A percentile compares a stretch with the other conserved stretches of the same genome.
Evolutionary conservation across 2,888 invertebrate genomes (phyloP).

Genomic region (Coremacera marginata): DNA sequence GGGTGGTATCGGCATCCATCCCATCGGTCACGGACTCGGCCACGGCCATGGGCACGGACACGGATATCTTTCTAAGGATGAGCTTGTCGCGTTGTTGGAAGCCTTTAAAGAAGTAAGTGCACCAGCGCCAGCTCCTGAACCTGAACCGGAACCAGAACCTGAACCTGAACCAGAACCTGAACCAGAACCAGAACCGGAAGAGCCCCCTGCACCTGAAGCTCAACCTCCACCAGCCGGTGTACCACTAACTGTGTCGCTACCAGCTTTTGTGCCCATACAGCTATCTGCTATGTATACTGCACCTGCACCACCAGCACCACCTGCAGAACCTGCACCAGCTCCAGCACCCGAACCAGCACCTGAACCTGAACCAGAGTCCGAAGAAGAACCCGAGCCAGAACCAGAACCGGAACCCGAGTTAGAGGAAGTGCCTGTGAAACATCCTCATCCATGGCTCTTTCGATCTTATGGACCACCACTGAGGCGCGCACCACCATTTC

Average conservation of each 20-base stretch:
- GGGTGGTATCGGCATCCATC: conserved; percentile 48
- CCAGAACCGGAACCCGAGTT: conserved; percentile 24
- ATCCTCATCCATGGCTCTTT: conserved; percentile 21
- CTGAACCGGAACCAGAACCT: conserved; percentile 64
- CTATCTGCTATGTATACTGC: conserved; percentile 68
- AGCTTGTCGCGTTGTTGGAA: conserved; percentile 59
- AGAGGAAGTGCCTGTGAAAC: conserved; percentile 31
- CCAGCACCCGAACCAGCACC: conserved; percentile 43
- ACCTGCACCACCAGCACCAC: conserved; percentile 64
- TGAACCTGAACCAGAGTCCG: conserved; percentile 49
- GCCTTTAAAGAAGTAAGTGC: conserved; percentile 58
- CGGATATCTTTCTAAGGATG: conserved; percentile 60
- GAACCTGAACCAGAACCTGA: conserved; percentile 70
- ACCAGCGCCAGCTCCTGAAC: conserved; percentile 57
- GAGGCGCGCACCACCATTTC: conserved; percentile 9
- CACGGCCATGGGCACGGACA: conserved; percentile 51
- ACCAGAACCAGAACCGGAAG: conserved; percentile 66
- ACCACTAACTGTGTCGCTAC: conserved; percentile 64
- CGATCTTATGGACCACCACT: conserved; percentile 9
- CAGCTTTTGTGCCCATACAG: conserved; percentile 67
- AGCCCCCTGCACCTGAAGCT: conserved; percentile 43
- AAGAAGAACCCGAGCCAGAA: conserved; percentile 40
- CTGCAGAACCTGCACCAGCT: conserved; percentile 58
- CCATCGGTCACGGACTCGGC: conserved; percentile 50
- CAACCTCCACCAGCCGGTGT: conserved; percentile 59